Evolutionary conservation across 2,113 vertebrate genomes (phyloP).

Genomic region (Eira barbara): DNA sequence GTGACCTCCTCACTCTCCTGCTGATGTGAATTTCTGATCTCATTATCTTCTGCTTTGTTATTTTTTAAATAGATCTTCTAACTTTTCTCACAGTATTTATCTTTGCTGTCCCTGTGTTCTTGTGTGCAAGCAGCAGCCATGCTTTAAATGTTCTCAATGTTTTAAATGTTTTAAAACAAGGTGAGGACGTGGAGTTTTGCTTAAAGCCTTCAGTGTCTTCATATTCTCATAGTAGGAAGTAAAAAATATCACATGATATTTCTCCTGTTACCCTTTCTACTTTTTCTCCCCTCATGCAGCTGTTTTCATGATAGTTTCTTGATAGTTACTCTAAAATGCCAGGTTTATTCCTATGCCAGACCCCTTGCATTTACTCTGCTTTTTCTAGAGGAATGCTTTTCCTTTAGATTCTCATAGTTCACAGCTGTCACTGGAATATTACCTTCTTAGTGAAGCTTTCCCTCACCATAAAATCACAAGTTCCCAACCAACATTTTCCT

Average conservation of each 20-base stretch:
- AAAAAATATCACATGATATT: background rate
- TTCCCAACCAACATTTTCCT: background rate
- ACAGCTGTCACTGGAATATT: background rate
- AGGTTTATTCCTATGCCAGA: background rate
- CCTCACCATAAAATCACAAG: background rate
- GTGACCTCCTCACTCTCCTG: background rate
- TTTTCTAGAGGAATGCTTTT: background rate
- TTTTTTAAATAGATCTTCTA: background rate
- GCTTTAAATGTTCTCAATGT: background rate
- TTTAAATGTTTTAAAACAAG: background rate
- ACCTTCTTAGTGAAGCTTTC: background rate
- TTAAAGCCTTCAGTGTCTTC: background rate
- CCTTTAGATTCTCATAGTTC: background rate
- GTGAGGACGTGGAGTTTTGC: background rate
- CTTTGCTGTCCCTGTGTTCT: background rate
- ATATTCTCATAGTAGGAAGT: background rate
- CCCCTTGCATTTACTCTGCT: background rate
- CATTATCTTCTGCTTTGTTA: background rate
- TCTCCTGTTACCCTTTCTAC: background rate
- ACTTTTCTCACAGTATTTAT: background rate
- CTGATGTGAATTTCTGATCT: background rate
- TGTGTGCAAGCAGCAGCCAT: background rate
- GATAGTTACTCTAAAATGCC: background rate
- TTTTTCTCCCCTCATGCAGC: background rate
- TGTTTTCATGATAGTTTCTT: background rate